These are phyloP conservation scores for Poeciliopsis infans DNA, from an alignment of 2,797 vertebrate genomes.

Conservation along the genomic window DNA sequence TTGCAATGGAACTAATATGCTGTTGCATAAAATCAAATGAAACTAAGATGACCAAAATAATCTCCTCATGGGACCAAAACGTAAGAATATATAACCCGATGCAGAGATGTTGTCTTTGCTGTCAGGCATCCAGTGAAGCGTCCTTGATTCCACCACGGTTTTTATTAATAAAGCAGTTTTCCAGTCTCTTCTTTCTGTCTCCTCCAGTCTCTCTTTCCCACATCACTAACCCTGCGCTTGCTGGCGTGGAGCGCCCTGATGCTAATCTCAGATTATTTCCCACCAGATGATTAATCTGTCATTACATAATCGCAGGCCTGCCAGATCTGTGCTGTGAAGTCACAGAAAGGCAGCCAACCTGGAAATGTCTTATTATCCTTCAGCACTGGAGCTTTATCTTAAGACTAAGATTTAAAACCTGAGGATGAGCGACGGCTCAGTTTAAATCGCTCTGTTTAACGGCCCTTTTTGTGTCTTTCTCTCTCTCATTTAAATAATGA, in stretches of 20 bases:
- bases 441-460: not conserved
- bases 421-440: not conserved
- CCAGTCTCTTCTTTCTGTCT: not conserved
- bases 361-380: conserved; percentile 18
- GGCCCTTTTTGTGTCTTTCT: not conserved
- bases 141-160: not conserved
- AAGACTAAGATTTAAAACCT: not conserved
- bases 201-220: not conserved
- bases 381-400: not conserved
- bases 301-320: conserved; percentile 64
- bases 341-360: conserved; percentile 25
- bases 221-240: not conserved
- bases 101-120: not conserved
- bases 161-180: not conserved
- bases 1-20: too few relatives aligned
- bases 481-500: not conserved
- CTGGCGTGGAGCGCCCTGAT: conserved; percentile 18
- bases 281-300: conserved; percentile 75
- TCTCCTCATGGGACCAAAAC: not conserved
- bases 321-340: conserved; percentile 48
- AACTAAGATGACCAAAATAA: not conserved
- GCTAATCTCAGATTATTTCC: conserved; percentile 81
- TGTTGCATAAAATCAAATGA: not conserved
- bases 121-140: not conserved
- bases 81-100: not conserved